A percentile compares a stretch with the other conserved stretches of the same genome.
Conservation (phyloP, 2,888 invertebrate genomes). For the Himalopsyche tibetana region DNA sequence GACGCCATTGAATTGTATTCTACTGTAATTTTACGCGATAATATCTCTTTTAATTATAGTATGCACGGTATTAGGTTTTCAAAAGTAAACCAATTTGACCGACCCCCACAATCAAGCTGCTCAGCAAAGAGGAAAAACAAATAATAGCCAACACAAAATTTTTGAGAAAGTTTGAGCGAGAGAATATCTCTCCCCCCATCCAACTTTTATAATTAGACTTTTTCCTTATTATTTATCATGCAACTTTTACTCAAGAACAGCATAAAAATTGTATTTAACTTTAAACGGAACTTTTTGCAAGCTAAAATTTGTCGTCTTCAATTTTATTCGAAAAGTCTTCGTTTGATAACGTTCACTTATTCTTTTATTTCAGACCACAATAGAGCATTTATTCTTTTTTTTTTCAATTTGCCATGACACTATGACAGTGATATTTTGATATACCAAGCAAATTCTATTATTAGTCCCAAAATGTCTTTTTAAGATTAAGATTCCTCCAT, state of each 20-base stretch:
- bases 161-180: constrained; percentile 6
- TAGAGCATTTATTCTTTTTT: too few relatives aligned
- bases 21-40: constrained; percentile 26
- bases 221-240: constrained; percentile 23
- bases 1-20: constrained; percentile 26
- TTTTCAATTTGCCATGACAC: too few relatives aligned
- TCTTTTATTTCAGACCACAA: too few relatives aligned
- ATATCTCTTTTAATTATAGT: constrained; percentile 26
- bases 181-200: not conserved
- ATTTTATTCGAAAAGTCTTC: not conserved
- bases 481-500: too few relatives aligned
- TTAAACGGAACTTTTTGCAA: not conserved
- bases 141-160: constrained; percentile 22
- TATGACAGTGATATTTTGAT: too few relatives aligned
- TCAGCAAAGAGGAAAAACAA: constrained; percentile 29
- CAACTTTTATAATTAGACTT: constrained; percentile 30
- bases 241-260: constrained; percentile 8
- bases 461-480: too few relatives aligned
- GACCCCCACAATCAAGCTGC: constrained; percentile 30
- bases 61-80: constrained; percentile 23
- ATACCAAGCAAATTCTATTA: too few relatives aligned
- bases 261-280: not conserved
- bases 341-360: too few relatives aligned
- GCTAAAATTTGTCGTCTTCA: not conserved
- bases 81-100: constrained; percentile 34